Evolutionary conservation across 2,797 vertebrate genomes (phyloP), one percentile per base, ranked within the genome.

Genomic region (Acrossocheilus fasciatus): DNA sequence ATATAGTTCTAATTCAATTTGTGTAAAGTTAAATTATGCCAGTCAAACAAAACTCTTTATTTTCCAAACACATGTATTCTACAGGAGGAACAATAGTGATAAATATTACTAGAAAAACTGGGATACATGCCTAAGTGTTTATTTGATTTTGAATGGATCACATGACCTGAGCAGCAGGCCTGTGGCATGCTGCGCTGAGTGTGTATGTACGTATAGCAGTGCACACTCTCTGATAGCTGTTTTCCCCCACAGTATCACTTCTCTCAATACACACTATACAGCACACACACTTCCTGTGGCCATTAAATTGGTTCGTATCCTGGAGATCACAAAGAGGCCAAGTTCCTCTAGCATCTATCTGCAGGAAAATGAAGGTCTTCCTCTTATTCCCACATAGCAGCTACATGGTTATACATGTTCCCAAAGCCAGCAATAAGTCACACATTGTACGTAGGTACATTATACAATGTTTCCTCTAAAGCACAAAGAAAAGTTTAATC

Each of bases 291-390:
- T 89, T 89, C 88, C 83, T 83, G 82, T 68, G 10, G n/a, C 45
- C 36, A 54, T 18, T 66, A 30, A 45, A 76, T 23, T 15, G 34
- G 23, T 81, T 62, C 59, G 43, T 23, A 68, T 83, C 41, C 14
- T 26, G 39, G 11, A 54, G 66, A 88, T 89, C 34, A 26, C 59
- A 43, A 23, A 64, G 72, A 68, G 68, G 26, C 72, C 15, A 15
- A 15, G 62, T 85, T 90, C 30, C 84, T 86, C 62, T 78, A 41
- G n/a, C 72, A 74, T 83, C 82, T 84, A 84, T 89, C 89, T 57
- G 8, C 11, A 69, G 26, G 81, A 57, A 87, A 89, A 86, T 30
- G 0, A 34, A 84, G 54, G 72, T 34, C 83, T 88, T 87, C 57
- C 75, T 72, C 43, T 88, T 9, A 72, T 81, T 85, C 39, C 9